A percentile compares a stretch with the other conserved stretches of the same genome.
Conservation (phyloP, 1,140 invertebrate genomes). For the Sycobia sp. region DNA sequence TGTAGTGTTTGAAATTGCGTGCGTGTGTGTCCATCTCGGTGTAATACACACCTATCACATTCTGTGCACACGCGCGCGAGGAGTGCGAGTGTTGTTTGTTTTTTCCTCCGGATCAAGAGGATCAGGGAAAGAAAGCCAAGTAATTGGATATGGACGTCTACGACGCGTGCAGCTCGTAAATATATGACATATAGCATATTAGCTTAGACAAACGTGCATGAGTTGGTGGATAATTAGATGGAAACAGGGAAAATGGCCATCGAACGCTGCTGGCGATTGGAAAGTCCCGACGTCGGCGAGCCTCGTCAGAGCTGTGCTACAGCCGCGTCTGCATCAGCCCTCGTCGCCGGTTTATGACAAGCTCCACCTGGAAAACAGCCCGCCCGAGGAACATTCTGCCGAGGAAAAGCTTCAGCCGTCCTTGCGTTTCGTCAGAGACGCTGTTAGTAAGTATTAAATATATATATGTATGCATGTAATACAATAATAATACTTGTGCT, state of each 20-base stretch:
- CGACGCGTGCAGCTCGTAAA: no score
- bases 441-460: neutral
- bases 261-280: constrained; percentile 21
- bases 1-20: no score
- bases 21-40: no score
- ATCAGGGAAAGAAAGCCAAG: no score
- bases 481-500: no score
- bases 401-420: neutral
- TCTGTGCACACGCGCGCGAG: neutral
- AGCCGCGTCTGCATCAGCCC: no score
- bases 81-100: constrained; percentile 4
- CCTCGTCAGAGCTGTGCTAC: neutral
- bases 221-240: neutral
- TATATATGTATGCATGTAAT: neutral
- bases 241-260: constrained; percentile 16
- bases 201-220: neutral
- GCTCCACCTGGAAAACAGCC: neutral
- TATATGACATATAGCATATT: neutral
- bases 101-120: no score
- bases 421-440: neutral
- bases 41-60: neutral
- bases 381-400: neutral
- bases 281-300: constrained; percentile 5
- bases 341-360: constrained; percentile 26
- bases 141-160: neutral